Conservation (phyloP, 2,797 vertebrate species). For the Xiphorhynchus erythropygius region DNA sequence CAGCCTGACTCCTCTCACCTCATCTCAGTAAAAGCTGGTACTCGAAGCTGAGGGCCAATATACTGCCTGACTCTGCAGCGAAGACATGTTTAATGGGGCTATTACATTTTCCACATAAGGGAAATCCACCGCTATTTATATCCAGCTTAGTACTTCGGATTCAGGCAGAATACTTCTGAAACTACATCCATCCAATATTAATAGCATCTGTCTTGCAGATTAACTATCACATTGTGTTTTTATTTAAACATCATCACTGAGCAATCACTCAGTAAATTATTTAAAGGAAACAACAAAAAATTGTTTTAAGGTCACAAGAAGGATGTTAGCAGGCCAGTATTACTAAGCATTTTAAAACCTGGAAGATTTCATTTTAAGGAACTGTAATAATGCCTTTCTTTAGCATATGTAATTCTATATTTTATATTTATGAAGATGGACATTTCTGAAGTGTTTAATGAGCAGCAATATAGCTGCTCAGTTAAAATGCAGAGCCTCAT, state of each 20-base stretch:
- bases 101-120: conserved; percentile 56
- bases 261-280: conserved; percentile 63
- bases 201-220: conserved; percentile 65
- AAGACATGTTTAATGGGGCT: conserved; percentile 41
- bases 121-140: conserved; percentile 60
- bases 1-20: neutral
- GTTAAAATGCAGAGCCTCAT: conserved; percentile 61
- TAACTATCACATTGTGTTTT: conserved; percentile 68
- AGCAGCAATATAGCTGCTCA: conserved; percentile 61
- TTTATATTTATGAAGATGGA: conserved; percentile 64
- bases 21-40: neutral
- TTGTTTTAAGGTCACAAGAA: conserved; percentile 59
- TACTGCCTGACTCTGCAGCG: neutral
- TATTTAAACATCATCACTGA: conserved; percentile 70
- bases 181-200: conserved; percentile 60
- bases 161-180: conserved; percentile 54
- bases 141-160: conserved; percentile 46
- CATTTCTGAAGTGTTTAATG: conserved; percentile 74
- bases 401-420: conserved; percentile 59
- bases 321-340: conserved; percentile 49
- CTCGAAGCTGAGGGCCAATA: neutral
- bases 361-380: conserved; percentile 70
- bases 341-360: conserved; percentile 62
- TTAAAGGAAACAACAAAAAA: conserved; percentile 66
- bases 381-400: conserved; percentile 47